Evolutionary conservation across 2,888 invertebrate genomes (phyloP).

Genomic region (Drosophila paramelanica): DNA sequence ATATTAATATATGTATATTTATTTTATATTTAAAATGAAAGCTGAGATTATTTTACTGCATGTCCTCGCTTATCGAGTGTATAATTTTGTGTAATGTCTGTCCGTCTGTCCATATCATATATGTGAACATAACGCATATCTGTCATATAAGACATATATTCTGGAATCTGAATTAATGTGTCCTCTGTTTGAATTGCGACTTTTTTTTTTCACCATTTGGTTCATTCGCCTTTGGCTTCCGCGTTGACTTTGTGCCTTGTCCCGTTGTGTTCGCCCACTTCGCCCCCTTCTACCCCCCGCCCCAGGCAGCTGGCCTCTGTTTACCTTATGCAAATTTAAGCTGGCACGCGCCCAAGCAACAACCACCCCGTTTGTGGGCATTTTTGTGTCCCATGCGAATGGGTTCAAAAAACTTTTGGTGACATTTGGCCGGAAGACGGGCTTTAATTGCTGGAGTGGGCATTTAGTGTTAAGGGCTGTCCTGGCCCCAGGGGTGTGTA

Average conservation of each 20-base stretch:
- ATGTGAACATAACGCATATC: too few relatives aligned
- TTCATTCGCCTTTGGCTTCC: constrained; percentile 49
- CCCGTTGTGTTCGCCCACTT: too few relatives aligned
- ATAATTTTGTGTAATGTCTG: too few relatives aligned
- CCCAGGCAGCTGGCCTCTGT: constrained; percentile 25
- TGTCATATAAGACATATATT: too few relatives aligned
- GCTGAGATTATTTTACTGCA: too few relatives aligned
- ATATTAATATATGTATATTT: too few relatives aligned
- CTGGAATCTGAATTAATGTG: not conserved
- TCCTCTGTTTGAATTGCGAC: not conserved
- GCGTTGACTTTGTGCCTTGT: not conserved
- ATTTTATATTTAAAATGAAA: too few relatives aligned
- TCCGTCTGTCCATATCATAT: too few relatives aligned
- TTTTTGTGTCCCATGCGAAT: constrained; percentile 11
- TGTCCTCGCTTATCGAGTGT: too few relatives aligned
- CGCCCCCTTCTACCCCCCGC: not conserved
- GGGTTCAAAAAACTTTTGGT: constrained; percentile 78
- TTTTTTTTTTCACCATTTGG: constrained; percentile 18
- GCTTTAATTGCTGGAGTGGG: constrained; percentile 57
- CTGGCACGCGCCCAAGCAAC: constrained; percentile 12
- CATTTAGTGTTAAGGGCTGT: not conserved
- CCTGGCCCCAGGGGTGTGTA: constrained; percentile 8
- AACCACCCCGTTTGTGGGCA: constrained; percentile 26
- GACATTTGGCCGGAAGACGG: constrained; percentile 74
- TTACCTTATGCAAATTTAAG: constrained; percentile 69